Evolutionary conservation across 2,113 vertebrate species (phyloP), one percentile per base, ranked within the genome.

Genomic region (Nibea coibor): DNA sequence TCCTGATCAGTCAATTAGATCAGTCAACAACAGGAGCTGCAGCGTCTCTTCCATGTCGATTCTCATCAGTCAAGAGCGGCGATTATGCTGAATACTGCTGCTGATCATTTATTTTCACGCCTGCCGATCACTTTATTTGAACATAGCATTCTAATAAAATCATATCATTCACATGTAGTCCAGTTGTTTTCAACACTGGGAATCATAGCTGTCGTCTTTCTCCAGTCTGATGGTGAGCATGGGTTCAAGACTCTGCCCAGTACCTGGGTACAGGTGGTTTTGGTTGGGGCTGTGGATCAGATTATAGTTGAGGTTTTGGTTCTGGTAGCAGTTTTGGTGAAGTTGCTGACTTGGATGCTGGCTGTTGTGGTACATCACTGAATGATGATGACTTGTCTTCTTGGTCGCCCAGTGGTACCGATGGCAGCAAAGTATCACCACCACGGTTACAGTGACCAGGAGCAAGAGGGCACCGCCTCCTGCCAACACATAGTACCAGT

Each of bases 401-500:
- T 98, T 98, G 95, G 96, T 94, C 80, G 96, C 96, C 96, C 97
- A 95, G 95, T 96, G 97, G 96, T 97, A 98, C 85, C 96, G 97
- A 95, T 97, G 97, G 94, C 97, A 97, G 96, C 98, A 97, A 90
- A 99, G 96, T 89, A 96, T 96, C 95, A 97, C 95, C 93, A 95
- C 96, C 96, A 97, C 96, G 11, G 92, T 95, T 91, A 97, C 93
- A 91, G 95, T 96, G 92, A 96, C 95, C 96, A 99, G 95, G 92
- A 99, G 97, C 95, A 99, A 93, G 94, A 98, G 94, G 88, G 97
- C 97, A 69, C 97, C 98, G 87, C 96, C 97, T 93, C 97, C 97
- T 83, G 97, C 97, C 96, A 99, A 96, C 93, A 97, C 95, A 97
- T 98, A 99, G 98, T 97, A 98, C 98, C 98, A 99, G 96, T 96